Conservation (phyloP, 1,140 invertebrate genomes). For the Drosophila paulistorum region DNA sequence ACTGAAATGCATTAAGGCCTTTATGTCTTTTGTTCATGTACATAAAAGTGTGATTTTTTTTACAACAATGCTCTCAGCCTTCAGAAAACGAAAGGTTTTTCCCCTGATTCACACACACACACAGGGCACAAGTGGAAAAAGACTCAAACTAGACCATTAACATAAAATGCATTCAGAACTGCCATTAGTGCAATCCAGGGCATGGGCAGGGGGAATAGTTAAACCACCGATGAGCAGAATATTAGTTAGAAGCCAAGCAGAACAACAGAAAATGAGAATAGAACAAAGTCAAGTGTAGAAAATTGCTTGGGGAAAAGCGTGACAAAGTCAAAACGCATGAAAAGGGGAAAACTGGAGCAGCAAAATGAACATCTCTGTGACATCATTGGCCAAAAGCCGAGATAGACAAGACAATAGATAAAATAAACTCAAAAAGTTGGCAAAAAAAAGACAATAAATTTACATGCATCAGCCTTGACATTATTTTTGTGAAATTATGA, state of each 20-base stretch:
- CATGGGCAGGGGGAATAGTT: neutral
- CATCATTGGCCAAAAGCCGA: slow-evolving; percentile 14
- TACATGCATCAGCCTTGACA: slow-evolving; percentile 24
- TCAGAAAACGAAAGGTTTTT: slow-evolving; percentile 33
- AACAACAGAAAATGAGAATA: neutral
- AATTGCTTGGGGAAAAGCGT: slow-evolving; percentile 22
- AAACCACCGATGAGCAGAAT: neutral
- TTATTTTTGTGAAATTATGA: slow-evolving; percentile 17
- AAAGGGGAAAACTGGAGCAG: slow-evolving; percentile 19
- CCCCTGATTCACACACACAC: slow-evolving; percentile 47
- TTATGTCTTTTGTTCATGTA: slow-evolving; percentile 35
- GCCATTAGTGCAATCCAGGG: slow-evolving; percentile 22
- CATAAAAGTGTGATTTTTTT: slow-evolving; percentile 35
- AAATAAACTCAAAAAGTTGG: neutral
- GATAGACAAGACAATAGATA: slow-evolving; percentile 11
- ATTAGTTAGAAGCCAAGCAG: slow-evolving; percentile 1
- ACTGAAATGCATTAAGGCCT: slow-evolving; percentile 50
- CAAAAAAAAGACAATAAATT: slow-evolving; percentile 4
- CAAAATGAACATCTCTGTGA: slow-evolving; percentile 18
- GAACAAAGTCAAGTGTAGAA: slow-evolving; percentile 27
- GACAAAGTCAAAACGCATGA: slow-evolving; percentile 25
- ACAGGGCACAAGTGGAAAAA: neutral
- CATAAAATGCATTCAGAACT: slow-evolving; percentile 24
- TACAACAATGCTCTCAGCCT: slow-evolving; percentile 28
- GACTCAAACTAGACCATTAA: slow-evolving; percentile 17